These are phyloP conservation scores for Sabellastarte sp. DNA, from an alignment of 2,888 invertebrate genomes.

Conservation along the genomic window DNA sequence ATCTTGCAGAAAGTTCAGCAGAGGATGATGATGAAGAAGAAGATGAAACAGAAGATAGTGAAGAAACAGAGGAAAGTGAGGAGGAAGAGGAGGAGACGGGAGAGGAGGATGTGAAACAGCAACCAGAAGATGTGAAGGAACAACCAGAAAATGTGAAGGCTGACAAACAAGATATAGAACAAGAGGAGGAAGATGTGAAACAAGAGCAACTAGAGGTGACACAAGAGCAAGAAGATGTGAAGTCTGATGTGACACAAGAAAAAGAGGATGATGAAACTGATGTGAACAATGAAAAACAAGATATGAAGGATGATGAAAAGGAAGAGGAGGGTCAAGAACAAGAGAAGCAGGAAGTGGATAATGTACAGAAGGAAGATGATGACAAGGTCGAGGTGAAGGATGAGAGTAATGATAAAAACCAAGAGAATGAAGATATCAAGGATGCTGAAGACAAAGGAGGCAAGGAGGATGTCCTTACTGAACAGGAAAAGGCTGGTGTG, in stretches of 20 bases:
- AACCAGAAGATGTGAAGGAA: conserved; percentile 8
- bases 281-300: conserved; percentile 12
- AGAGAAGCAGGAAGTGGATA: conserved; percentile 8
- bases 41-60: background rate
- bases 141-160: conserved; percentile 7
- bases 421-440: conserved; percentile 12
- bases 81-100: background rate
- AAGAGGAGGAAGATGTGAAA: conserved; percentile 3
- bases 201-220: conserved; percentile 5
- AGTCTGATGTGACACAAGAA: background rate
- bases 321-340: conserved; percentile 4
- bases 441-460: background rate
- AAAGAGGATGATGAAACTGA: conserved; percentile 12
- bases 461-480: background rate
- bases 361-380: background rate
- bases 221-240: background rate
- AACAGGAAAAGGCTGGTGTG: conserved; percentile 1
- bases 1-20: no score
- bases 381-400: background rate
- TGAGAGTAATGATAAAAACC: conserved; percentile 9
- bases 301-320: conserved; percentile 14
- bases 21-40: conserved; percentile 8
- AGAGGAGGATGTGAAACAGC: conserved; percentile 6
- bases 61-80: conserved; percentile 11
- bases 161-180: conserved; percentile 3